Base-by-base conservation (phyloP, 2,797 vertebrate species). In the Clarias laeviceps region DNA sequence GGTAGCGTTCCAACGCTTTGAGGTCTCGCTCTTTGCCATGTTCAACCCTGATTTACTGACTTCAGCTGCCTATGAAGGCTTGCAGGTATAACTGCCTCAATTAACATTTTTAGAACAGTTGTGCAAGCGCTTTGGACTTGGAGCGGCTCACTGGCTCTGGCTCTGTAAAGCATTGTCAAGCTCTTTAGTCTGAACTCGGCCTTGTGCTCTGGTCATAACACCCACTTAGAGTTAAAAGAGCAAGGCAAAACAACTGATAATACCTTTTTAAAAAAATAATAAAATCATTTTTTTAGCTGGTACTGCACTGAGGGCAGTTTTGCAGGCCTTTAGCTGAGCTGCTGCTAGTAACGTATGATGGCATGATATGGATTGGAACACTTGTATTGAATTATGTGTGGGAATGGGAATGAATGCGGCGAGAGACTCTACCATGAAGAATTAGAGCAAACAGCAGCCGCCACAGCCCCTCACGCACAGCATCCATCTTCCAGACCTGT, bases 1-100 rank as follows among this genome's bases (percentile, higher is more conserved):
- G 93, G 93, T 93, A 95, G 88, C 37, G 93, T 95, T 94, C 93
- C 93, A 95, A 93, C 94, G 95, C 95, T 95, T 93, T 68, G 81
- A 88, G 87, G 86, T 86, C 92, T 90, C 79, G 65, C 90, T 91
- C 93, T 91, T 92, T 91, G 85, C 18, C n/a, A 92, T 87, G 87
- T 92, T 92, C 88, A 92, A 89, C 91, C 93, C 94, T 96, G 94
- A 94, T 96, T 95, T 95, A 90, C 86, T 93, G 92, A 91, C 89
- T 95, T 95, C 91, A 95, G 92, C 92, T 94, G 93, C 84, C 7
- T 91, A 89, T 90, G 85, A 22, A 15, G 88, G 90, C 92, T 93
- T 93, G 87, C 87, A 91, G 88, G 90, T 90, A 90, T 80, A 88
- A 88, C 87, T 57, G 82, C 62, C 74, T 89, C 85, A 88, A 90